These are phyloP conservation scores for Ophion obscuratus DNA, from an alignment of 2,888 invertebrate species.

Conservation along the genomic window DNA sequence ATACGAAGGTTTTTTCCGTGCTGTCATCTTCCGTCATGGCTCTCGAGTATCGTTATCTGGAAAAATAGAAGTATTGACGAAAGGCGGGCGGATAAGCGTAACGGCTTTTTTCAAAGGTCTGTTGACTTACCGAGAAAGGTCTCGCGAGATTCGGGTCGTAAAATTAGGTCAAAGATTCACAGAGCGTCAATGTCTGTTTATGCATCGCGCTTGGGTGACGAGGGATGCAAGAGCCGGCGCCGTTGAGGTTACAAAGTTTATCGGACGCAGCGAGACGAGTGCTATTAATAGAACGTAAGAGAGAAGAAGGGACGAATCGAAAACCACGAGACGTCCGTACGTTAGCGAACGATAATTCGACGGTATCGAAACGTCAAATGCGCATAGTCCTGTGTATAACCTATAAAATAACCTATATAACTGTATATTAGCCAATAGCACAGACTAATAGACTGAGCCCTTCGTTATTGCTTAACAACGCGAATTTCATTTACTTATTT, in stretches of 20 bases:
- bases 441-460: not conserved
- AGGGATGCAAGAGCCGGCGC: not conserved
- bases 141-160: not conserved
- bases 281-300: not conserved
- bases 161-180: not conserved
- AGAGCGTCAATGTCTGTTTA: not conserved
- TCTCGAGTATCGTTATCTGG: constrained; percentile 1
- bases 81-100: not conserved
- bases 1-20: constrained; percentile 82
- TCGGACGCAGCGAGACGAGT: not conserved
- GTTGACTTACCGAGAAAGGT: not conserved
- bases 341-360: not conserved
- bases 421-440: not conserved
- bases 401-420: not conserved
- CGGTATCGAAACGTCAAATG: not conserved
- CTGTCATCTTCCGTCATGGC: constrained; percentile 77
- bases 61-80: not conserved
- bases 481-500: not conserved
- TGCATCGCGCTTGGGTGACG: not conserved
- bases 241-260: not conserved
- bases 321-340: not conserved
- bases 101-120: not conserved
- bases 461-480: not conserved
- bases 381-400: not conserved
- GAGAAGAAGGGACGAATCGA: not conserved